phyloP scores from a whole-genome alignment of 2,797 vertebrate genomes.

The Gadopsis marmoratus region DNA sequence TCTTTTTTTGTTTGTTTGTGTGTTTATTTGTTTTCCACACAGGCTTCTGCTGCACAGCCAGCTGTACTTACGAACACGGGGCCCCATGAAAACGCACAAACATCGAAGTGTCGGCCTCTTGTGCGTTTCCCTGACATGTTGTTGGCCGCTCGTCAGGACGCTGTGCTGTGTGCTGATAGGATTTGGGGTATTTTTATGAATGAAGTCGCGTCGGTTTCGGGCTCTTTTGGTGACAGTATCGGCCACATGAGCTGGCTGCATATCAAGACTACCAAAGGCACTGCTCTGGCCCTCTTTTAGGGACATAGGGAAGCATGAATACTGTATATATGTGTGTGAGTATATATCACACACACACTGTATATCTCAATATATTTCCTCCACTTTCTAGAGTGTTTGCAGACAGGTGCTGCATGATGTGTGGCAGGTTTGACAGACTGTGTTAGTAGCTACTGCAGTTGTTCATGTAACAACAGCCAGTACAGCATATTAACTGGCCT shows the following conservation, averaged over 20 bases:
- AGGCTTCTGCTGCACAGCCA: background rate
- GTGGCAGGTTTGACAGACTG: no score
- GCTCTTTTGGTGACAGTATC: conserved; percentile 11
- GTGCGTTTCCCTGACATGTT: background rate
- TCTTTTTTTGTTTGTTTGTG: no score
- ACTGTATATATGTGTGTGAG: no score
- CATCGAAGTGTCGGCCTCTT: background rate
- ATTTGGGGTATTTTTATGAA: background rate
- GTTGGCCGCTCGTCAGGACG: background rate
- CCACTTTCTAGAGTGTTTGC: background rate
- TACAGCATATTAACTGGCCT: background rate
- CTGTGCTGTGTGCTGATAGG: no score
- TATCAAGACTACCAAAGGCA: background rate
- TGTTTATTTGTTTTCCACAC: background rate
- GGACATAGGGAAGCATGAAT: background rate
- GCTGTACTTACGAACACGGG: background rate
- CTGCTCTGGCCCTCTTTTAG: background rate
- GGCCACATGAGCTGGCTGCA: background rate
- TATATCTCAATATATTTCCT: background rate
- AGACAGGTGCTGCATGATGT: background rate
- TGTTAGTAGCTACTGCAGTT: background rate
- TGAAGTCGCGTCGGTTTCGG: conserved; percentile 24
- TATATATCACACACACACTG: background rate
- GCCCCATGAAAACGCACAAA: background rate
- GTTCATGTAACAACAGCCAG: background rate